These are phyloP conservation scores for Poeciliopsis infans DNA, from an alignment of 2,797 vertebrate species.

Conservation along the genomic window DNA sequence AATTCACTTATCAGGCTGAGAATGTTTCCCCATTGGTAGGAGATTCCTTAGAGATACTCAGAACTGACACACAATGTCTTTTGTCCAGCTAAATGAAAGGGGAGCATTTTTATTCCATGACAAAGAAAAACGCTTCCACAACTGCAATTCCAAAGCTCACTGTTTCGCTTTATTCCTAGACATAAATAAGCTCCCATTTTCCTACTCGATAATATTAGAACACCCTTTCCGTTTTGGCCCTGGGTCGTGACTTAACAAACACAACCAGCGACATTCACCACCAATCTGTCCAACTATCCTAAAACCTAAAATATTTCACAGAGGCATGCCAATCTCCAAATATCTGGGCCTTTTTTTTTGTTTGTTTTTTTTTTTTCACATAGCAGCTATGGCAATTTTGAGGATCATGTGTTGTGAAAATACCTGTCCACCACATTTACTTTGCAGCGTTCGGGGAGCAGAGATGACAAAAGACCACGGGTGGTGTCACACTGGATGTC, in stretches of 20 bases:
- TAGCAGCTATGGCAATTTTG: conserved; percentile 44
- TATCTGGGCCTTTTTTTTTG: conserved; percentile 13
- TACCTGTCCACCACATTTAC: conserved; percentile 74
- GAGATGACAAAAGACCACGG: conserved; percentile 80
- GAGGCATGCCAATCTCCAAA: conserved; percentile 33
- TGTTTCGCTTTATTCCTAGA: conserved; percentile 25
- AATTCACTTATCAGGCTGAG: conserved; percentile 11
- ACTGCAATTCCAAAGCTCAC: conserved; percentile 16
- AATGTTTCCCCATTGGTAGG: conserved; percentile 6
- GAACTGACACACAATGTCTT: conserved; percentile 31
- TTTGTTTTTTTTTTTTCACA: conserved; percentile 27
- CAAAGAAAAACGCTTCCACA: conserved; percentile 6
- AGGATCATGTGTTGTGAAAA: conserved; percentile 75
- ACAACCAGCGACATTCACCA: conserved; percentile 7
- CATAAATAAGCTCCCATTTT: conserved; percentile 18
- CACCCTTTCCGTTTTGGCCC: conserved; percentile 14
- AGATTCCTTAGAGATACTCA: conserved; percentile 21
- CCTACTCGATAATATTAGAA: conserved; percentile 1
- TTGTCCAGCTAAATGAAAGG: conserved; percentile 17
- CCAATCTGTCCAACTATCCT: neutral
- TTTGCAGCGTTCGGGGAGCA: conserved; percentile 56
- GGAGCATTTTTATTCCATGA: conserved; percentile 17
- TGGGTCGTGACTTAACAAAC: conserved; percentile 8
- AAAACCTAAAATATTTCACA: conserved; percentile 11
- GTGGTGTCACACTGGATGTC: conserved; percentile 79